Evolutionary conservation across 1,140 invertebrate genomes (phyloP).

Genomic region (Ips typographus): DNA sequence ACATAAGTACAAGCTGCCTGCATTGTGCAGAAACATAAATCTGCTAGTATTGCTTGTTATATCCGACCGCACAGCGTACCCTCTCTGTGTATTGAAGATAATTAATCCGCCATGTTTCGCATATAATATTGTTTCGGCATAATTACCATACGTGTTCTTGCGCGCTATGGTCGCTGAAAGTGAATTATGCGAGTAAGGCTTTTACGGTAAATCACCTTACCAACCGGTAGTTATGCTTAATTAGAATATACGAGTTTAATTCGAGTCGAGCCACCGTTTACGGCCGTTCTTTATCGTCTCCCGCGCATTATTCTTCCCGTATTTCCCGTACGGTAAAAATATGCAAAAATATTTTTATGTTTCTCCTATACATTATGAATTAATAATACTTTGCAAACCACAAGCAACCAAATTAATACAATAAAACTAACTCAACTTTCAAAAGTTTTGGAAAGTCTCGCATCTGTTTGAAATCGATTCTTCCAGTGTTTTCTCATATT

Average conservation of each 20-base stretch:
- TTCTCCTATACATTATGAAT: too few relatives aligned
- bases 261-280: too few relatives aligned
- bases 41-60: slow-evolving; percentile 37
- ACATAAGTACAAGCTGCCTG: slow-evolving; percentile 30
- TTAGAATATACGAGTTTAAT: slow-evolving; percentile 5
- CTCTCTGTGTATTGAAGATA: slow-evolving; percentile 45
- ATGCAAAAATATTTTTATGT: too few relatives aligned
- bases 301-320: too few relatives aligned
- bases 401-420: too few relatives aligned
- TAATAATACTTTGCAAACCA: too few relatives aligned
- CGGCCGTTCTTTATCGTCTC: too few relatives aligned
- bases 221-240: slow-evolving; percentile 10
- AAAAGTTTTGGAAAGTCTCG: too few relatives aligned
- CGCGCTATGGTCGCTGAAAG: slow-evolving; percentile 33
- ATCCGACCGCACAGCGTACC: slow-evolving; percentile 32
- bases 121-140: slow-evolving; percentile 48
- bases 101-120: slow-evolving; percentile 46
- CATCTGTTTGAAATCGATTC: too few relatives aligned
- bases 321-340: too few relatives aligned
- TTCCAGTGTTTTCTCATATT: too few relatives aligned
- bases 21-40: slow-evolving; percentile 35
- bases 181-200: slow-evolving; percentile 32
- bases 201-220: slow-evolving; percentile 28
- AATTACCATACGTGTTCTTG: slow-evolving; percentile 44
- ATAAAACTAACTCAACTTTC: too few relatives aligned